A percentile compares a stretch with the other conserved stretches of the same genome.
phyloP scores from a whole-genome alignment of 2,888 invertebrate species.

The Eumerus sabulonum region DNA sequence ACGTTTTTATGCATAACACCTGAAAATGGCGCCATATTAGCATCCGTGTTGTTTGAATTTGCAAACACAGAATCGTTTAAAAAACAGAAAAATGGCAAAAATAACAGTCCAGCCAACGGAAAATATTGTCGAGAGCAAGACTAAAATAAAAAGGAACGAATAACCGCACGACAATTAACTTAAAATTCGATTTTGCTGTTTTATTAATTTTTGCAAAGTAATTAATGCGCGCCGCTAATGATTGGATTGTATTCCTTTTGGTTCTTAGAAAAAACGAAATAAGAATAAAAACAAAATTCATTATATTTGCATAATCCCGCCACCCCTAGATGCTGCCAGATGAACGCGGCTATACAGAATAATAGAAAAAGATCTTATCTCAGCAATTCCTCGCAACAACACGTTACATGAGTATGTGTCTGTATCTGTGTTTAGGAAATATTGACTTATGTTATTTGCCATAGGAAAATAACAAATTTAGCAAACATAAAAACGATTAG shows the following conservation, averaged over 20 bases:
- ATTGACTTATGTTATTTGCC: conserved; percentile 50
- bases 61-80: background rate
- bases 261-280: background rate
- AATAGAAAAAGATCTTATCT: too few relatives aligned
- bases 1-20: conserved; percentile 11
- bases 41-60: conserved; percentile 24
- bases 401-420: background rate
- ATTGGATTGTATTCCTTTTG: conserved; percentile 38
- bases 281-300: background rate
- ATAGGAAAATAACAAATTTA: conserved; percentile 52
- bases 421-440: conserved; percentile 23
- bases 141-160: background rate
- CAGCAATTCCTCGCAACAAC: too few relatives aligned
- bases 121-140: background rate
- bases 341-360: background rate
- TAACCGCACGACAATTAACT: conserved; percentile 48
- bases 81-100: too few relatives aligned
- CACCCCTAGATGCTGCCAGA: conserved; percentile 8
- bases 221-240: conserved; percentile 62
- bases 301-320: background rate
- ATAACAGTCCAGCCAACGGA: background rate
- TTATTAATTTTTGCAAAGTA: conserved; percentile 44
- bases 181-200: conserved; percentile 61
- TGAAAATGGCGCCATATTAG: conserved; percentile 1
- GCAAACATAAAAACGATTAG: conserved; percentile 61